phyloP scores from a whole-genome alignment of 2,797 vertebrate genomes.

The Sebastes itinus region DNA sequence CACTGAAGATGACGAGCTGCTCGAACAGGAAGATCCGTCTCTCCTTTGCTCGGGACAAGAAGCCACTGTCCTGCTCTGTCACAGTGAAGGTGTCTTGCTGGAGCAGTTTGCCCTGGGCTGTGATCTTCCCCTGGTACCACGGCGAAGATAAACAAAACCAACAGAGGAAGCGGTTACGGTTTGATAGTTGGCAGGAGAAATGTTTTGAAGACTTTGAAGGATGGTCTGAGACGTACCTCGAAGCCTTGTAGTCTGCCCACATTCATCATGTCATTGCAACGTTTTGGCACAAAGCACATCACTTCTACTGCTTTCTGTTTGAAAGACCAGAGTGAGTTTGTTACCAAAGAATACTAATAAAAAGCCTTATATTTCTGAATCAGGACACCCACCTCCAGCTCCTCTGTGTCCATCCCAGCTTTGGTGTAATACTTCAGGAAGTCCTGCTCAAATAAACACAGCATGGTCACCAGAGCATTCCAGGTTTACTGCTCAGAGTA shows the following conservation, averaged over 20 bases:
- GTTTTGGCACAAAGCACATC: slow-evolving; percentile 95
- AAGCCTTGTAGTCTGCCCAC: slow-evolving; percentile 93
- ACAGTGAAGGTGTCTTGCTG: slow-evolving; percentile 93
- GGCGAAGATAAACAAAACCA: slow-evolving; percentile 19
- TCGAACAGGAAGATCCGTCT: slow-evolving; percentile 94
- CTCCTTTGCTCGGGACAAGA: slow-evolving; percentile 89
- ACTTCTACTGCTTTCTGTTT: slow-evolving; percentile 92
- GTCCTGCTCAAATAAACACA: slow-evolving; percentile 85
- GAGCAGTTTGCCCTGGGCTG: slow-evolving; percentile 93
- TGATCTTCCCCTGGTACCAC: slow-evolving; percentile 89
- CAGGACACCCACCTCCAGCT: slow-evolving; percentile 86
- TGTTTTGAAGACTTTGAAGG: slow-evolving; percentile 10
- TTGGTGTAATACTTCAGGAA: slow-evolving; percentile 93
- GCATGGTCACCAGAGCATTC: slow-evolving; percentile 59
- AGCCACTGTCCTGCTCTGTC: slow-evolving; percentile 87
- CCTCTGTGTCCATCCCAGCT: slow-evolving; percentile 89
- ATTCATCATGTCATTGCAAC: slow-evolving; percentile 97
- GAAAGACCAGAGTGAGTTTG: slow-evolving; percentile 1
- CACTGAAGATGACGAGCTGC: slow-evolving; percentile 94
- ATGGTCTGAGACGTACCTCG: slow-evolving; percentile 82
- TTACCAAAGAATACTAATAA: not conserved
- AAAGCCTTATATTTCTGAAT: not conserved
- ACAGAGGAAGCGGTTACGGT: slow-evolving; percentile 22
- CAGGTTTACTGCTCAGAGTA: slow-evolving; percentile 50
- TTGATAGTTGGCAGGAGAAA: slow-evolving; percentile 15